Evolutionary conservation across 2,797 vertebrate genomes (phyloP).

Genomic region (Cyprinella venusta): DNA sequence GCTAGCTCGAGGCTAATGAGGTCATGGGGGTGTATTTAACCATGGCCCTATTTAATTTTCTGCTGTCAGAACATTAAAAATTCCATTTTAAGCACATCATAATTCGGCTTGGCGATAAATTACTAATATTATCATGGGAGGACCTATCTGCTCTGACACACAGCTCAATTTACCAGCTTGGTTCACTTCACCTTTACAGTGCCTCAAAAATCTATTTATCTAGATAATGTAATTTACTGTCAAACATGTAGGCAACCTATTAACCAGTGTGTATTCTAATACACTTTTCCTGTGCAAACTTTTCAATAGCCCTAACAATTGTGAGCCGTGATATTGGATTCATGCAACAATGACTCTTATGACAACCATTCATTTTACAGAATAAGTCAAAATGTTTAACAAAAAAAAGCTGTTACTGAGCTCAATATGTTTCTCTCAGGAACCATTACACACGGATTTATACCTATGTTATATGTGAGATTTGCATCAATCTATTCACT

Average conservation of each 20-base stretch:
- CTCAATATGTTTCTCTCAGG: too few species aligned
- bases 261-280: not conserved
- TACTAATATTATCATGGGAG: constrained; percentile 39
- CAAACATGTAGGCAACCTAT: constrained; percentile 5
- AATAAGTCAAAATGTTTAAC: not conserved
- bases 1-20: constrained; percentile 46
- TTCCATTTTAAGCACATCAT: constrained; percentile 45
- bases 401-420: not conserved
- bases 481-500: not conserved
- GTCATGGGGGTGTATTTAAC: constrained; percentile 51
- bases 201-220: constrained; percentile 7
- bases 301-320: not conserved
- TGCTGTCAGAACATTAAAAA: constrained; percentile 50
- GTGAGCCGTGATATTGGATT: not conserved
- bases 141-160: constrained; percentile 37
- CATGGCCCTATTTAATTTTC: constrained; percentile 51
- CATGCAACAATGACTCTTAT: not conserved
- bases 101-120: constrained; percentile 47
- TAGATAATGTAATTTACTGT: not conserved
- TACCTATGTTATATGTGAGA: too few species aligned
- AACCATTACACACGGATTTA: too few species aligned
- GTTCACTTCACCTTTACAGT: constrained; percentile 17
- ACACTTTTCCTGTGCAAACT: not conserved
- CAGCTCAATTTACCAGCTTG: constrained; percentile 36
- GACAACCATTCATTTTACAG: not conserved